Evolutionary conservation across 2,113 vertebrate genomes (phyloP).

Genomic region (Amblyopsis rosae): DNA sequence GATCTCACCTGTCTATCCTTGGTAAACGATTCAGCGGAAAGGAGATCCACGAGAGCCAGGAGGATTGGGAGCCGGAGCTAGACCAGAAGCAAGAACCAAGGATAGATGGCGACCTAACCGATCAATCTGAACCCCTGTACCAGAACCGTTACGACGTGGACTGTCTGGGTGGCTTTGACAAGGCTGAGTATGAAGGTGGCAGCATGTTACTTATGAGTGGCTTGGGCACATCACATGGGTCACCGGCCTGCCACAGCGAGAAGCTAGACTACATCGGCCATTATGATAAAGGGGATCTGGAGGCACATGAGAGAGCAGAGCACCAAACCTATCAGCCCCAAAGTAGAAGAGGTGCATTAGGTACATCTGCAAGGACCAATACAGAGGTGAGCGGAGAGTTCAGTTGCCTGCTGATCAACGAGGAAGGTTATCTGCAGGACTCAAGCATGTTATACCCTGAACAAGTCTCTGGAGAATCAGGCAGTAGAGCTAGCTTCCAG

Average conservation of each 20-base stretch:
- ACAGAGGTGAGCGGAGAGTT: conserved; percentile 52
- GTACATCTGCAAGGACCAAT: conserved; percentile 46
- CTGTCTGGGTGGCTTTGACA: conserved; percentile 59
- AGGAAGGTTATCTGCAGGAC: conserved; percentile 77
- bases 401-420: conserved; percentile 76
- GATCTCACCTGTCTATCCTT: conserved; percentile 52
- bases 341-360: conserved; percentile 20
- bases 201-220: conserved; percentile 61
- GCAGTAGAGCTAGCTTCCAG: conserved; percentile 45
- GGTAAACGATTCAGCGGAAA: conserved; percentile 63
- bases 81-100: conserved; percentile 51
- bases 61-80: conserved; percentile 63
- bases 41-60: conserved; percentile 60
- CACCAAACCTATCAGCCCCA: conserved; percentile 32
- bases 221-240: conserved; percentile 56
- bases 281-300: conserved; percentile 49
- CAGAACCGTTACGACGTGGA: conserved; percentile 63
- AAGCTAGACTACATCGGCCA: conserved; percentile 55
- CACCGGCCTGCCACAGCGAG: conserved; percentile 50
- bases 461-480: conserved; percentile 34
- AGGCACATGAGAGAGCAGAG: conserved; percentile 38
- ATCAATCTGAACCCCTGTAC: conserved; percentile 56
- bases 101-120: conserved; percentile 40
- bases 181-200: conserved; percentile 51
- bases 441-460: conserved; percentile 51